Evolutionary conservation across 2,113 vertebrate genomes (phyloP), one percentile per base, ranked within the genome.

Genomic region (Engystomops pustulosus): DNA sequence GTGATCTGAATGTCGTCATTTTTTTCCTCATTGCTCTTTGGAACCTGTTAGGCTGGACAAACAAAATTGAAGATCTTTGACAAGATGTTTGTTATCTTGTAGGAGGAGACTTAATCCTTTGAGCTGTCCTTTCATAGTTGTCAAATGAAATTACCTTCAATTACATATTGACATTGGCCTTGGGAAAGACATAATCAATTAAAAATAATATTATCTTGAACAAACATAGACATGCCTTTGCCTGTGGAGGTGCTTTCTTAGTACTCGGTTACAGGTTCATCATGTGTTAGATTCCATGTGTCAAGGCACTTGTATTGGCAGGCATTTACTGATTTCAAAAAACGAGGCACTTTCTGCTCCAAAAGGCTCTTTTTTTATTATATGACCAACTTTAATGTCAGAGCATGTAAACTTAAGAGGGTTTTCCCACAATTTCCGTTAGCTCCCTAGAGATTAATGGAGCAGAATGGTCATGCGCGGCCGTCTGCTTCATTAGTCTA

Each of bases 81-180:
- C 41, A 25, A 75, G 70, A 17, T 75, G 71, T 75, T 51, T 75
- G 15, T 51, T 30, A 75, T 51, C 25, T 27, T 20, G 45, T 75
- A 75, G 71, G 71, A 74, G 71, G 71, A 75, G 25, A 8, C 17
- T 75, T 75, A 75, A 75, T 51, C 71, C 71, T 47, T 51, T 75
- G 44, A 51, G 71, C 71, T 75, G 25, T 75, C 25, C 45, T 30
- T 49, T 75, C 71, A 27, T 27, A 75, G 23, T 18, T 75, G 71
- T 51, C 45, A 32, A 7, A 51, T 51, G 27, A 75, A 49, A 30
- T 49, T 51, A 75, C 71, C 44, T 8, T 10, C 25, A 75, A 45
- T 75, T 75, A 49, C 45, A 30, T 49, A 75, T 69, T 69, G 67
- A 69, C 67, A 38, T 38, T 69, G 34, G 67, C 32, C 20, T 65